Base-by-base conservation (phyloP, 2,797 vertebrate genomes). In the Ceyx erithaca region DNA sequence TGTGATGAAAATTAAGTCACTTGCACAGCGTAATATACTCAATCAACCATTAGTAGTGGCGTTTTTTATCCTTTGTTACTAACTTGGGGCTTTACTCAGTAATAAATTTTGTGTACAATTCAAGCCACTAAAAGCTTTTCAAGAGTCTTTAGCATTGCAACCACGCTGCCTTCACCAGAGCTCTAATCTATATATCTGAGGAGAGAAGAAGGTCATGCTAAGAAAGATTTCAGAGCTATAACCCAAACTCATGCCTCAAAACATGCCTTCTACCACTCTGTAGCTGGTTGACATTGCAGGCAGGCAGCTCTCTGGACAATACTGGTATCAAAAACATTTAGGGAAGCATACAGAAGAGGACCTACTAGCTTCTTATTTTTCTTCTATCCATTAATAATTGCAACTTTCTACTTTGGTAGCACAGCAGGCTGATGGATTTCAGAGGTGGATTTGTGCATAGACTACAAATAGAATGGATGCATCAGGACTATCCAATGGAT, bases 1-100 rank as follows among this genome's bases (percentile, higher is more conserved):
- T 51, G 70, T 49, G 59, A 81, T 90, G 68, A 92, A 95, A 96
- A 93, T 93, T 67, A 95, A 92, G 52, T 81, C 73, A 68, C 55
- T 88, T 76, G 37, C 79, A 86, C 40, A 92, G 75, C 26, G 61
- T 77, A 86, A 55, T 80, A 83, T 78, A 23, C 57, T 92, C 82
- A 85, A 78, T 80, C 86, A 89, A 75, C 25, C 26, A 12, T 41
- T 77, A 18, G 19, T 12, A 18, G 54, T 25, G 12, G 22, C 43
- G 3, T 25, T 51, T 28, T 30, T 26, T 7, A 6, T 8, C 11
- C 35, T 72, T 73, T 90, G 35, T 82, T 81, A 76, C 63, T 51
- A 73, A 76, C 51, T 83, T 54, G 19, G 9, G 46, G 51, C 37
- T 92, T 67, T 78, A 26, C 30, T 80, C 46, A 54, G 73, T 64